A percentile compares a stretch with the other conserved stretches of the same genome.
Evolutionary conservation across 2,888 invertebrate genomes (phyloP).

Genomic region (Tinea pellionella): DNA sequence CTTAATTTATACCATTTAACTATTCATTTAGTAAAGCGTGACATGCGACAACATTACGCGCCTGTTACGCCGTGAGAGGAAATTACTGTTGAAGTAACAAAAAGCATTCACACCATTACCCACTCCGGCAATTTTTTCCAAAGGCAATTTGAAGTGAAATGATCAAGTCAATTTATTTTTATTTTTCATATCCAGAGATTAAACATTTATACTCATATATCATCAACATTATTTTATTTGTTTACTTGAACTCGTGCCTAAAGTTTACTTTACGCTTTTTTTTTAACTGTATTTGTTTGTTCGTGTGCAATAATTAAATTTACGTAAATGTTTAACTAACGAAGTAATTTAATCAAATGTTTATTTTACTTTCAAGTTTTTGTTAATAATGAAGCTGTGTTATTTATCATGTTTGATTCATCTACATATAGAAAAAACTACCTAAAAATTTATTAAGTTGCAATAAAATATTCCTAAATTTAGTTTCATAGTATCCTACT

Average conservation of each 20-base stretch:
- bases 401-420: neutral
- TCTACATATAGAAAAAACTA: neutral
- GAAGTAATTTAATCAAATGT: neutral
- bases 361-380: neutral
- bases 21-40: no score
- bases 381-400: neutral
- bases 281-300: neutral
- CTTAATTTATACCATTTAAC: no score
- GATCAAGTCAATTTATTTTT: no score
- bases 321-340: neutral
- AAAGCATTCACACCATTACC: no score
- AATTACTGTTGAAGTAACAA: no score
- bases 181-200: no score
- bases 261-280: neutral
- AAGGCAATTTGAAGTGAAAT: no score
- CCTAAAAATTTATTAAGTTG: neutral
- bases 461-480: no score
- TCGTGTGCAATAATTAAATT: neutral
- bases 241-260: neutral
- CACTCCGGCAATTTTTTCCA: no score
- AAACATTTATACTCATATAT: neutral
- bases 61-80: no score
- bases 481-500: no score
- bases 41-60: no score
- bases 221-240: neutral